Base-by-base conservation (phyloP, 1,140 invertebrate genomes). In the Dinoponera quadriceps region DNA sequence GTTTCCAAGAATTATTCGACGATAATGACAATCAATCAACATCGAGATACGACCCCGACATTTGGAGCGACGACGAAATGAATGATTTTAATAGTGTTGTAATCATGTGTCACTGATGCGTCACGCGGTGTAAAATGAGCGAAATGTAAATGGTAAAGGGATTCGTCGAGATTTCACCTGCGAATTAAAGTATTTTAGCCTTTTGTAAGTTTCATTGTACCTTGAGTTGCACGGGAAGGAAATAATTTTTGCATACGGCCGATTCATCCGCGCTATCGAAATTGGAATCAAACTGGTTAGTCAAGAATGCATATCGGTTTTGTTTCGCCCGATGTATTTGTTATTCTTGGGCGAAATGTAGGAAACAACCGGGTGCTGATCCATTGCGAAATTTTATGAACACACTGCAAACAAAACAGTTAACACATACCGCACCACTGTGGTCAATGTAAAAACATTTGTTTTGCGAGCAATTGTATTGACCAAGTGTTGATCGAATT, bases 261-360 rank as follows among this genome's bases (percentile, higher is more conserved):
- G 51, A 0, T 44, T 9, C 11, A 44, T 44, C 38, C 3, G 51
- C n/a, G 51, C 1, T n/a, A 54, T 4, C 29, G 22, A 55, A 78
- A 69, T 78, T 69, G 22, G 54, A 78, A 69, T 78, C 55, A 3
- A 68, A 44, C 44, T 1, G 3, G 25, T 66, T 38, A 77, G 20
- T 25, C 11, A 78, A 55, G 33, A 33, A 44, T 68, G 22, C 16
- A 69, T 65, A 66, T 77, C 11, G 48, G 18, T 55, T 38, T 66
- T 68, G 20, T 78, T 68, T 63, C 55, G 25, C 29, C 4, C 7
- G n/a, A 62, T 13, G 62, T 62, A 74, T 66, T 77, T 33, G 38
- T 75, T 75, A 18, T 29, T 33, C 25, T 33, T 75, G 18, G 14
- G 9, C 18, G 11, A 62, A 63, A 33, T 33, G 4, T 33, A 20